Conservation (phyloP, 2,888 invertebrate genomes). For the Mycogona germanica region DNA sequence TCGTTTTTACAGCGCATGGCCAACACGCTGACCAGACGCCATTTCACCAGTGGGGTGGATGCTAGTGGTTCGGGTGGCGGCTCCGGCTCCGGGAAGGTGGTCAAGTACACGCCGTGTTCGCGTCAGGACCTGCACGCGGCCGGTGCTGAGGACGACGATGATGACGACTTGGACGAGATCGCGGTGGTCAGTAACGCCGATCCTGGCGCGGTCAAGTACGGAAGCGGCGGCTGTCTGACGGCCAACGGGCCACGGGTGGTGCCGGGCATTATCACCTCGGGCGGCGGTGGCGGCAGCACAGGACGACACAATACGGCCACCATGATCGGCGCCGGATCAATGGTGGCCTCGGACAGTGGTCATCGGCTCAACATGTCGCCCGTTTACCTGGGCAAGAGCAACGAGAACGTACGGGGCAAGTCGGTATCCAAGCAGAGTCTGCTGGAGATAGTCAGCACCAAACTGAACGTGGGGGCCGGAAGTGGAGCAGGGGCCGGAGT, state of each 20-base stretch:
- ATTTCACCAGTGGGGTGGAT: conserved; percentile 18
- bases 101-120: conserved; percentile 35
- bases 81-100: conserved; percentile 25
- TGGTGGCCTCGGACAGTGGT: too few relatives aligned
- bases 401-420: conserved; percentile 31
- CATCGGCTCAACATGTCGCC: conserved; percentile 41
- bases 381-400: conserved; percentile 25
- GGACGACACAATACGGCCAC: conserved; percentile 43
- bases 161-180: conserved; percentile 37
- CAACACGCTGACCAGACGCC: conserved; percentile 20
- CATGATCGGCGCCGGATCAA: too few relatives aligned
- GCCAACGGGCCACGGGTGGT: conserved; percentile 46
- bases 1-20: conserved; percentile 18
- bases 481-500: conserved; percentile 22
- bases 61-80: too few relatives aligned
- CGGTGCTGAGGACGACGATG: conserved; percentile 32
- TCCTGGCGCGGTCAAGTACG: conserved; percentile 44
- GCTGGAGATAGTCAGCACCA: conserved; percentile 61
- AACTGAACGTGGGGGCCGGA: conserved; percentile 42
- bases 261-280: conserved; percentile 34
- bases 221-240: conserved; percentile 41
- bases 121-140: conserved; percentile 26
- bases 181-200: conserved; percentile 48
- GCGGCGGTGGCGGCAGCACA: conserved; percentile 27
- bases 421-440: conserved; percentile 50